phyloP scores from a whole-genome alignment of 2,113 vertebrate species.

The Petrocephalus zakoni region DNA sequence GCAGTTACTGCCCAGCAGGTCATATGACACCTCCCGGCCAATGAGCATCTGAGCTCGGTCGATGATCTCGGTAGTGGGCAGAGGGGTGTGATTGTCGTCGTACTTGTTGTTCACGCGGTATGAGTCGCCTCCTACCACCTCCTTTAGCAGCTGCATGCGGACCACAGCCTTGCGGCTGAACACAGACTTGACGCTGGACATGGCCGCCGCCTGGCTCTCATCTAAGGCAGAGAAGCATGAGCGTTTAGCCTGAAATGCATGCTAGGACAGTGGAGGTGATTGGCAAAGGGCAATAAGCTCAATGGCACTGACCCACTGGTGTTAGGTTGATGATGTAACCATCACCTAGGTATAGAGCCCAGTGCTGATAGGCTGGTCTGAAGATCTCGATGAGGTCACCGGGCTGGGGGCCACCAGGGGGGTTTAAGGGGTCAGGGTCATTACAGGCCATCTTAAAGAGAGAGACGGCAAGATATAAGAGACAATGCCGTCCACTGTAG shows the following conservation, averaged over 20 bases:
- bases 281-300: background rate
- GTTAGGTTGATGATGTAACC: constrained; percentile 85
- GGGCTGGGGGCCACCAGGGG: constrained; percentile 62
- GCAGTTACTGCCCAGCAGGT: constrained; percentile 81
- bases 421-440: constrained; percentile 49
- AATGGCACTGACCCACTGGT: constrained; percentile 69
- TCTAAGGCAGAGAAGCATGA: constrained; percentile 50
- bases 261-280: background rate
- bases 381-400: constrained; percentile 92
- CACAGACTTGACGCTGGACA: constrained; percentile 75
- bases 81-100: constrained; percentile 63
- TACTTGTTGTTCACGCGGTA: constrained; percentile 90
- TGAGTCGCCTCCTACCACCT: constrained; percentile 70
- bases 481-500: too few relatives aligned
- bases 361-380: constrained; percentile 79
- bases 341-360: constrained; percentile 86
- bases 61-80: constrained; percentile 73
- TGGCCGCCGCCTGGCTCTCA: constrained; percentile 59
- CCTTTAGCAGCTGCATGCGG: constrained; percentile 85
- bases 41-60: constrained; percentile 66
- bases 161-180: constrained; percentile 81
- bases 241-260: background rate
- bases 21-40: constrained; percentile 76
- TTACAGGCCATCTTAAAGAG: constrained; percentile 69
- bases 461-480: background rate